A percentile compares a stretch with the other conserved stretches of the same genome.
phyloP scores from a whole-genome alignment of 2,797 vertebrate genomes.

The Takifugu rubripes region DNA sequence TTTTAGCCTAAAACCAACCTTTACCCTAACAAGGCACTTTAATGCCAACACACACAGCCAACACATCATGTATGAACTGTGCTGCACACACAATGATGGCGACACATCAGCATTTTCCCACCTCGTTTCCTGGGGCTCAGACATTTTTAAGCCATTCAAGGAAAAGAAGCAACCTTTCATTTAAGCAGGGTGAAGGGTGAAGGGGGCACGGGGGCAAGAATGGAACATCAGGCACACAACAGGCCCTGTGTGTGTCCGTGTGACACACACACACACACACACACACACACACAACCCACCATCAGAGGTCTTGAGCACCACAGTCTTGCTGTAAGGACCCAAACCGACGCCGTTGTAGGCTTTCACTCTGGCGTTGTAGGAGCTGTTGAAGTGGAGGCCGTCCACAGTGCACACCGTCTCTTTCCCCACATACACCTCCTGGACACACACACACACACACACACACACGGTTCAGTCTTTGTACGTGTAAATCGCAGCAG shows the following conservation, averaged over 20 bases:
- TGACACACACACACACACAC: slow-evolving; percentile 9
- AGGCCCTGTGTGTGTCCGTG: slow-evolving; percentile 21
- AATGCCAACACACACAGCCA: no score
- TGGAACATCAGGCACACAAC: slow-evolving; percentile 35
- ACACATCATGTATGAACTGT: no score
- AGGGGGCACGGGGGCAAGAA: slow-evolving; percentile 4
- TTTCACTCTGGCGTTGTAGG: slow-evolving; percentile 95
- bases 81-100: no score
- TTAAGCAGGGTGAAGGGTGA: slow-evolving; percentile 3
- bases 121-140: no score
- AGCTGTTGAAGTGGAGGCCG: slow-evolving; percentile 97
- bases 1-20: no score
- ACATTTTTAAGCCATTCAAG: no score
- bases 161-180: no score
- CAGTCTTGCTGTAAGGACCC: slow-evolving; percentile 95
- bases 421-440: slow-evolving; percentile 98
- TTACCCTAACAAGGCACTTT: no score
- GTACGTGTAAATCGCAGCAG: slow-evolving; percentile 4
- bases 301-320: slow-evolving; percentile 93
- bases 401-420: slow-evolving; percentile 97
- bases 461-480: slow-evolving; percentile 5
- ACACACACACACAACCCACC: slow-evolving; percentile 71
- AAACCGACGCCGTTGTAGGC: slow-evolving; percentile 89
- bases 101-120: no score
- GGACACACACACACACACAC: slow-evolving; percentile 8